Base-by-base conservation (phyloP, 2,888 invertebrate genomes). In the Eristalis tenax region DNA sequence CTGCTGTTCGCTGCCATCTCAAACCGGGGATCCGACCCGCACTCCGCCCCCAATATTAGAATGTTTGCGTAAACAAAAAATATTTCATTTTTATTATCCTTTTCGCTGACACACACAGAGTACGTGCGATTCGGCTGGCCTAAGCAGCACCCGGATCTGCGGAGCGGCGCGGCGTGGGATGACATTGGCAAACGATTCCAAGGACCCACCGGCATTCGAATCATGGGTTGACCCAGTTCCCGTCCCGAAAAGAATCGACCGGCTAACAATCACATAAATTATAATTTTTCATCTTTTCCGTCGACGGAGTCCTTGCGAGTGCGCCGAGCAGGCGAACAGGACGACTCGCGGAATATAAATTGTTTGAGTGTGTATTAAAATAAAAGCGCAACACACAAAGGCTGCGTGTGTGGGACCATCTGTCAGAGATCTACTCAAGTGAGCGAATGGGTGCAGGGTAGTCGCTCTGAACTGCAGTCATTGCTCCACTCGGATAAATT, bases 81-180 rank as follows among this genome's bases (percentile, higher is more conserved):
- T 87, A 87, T 87, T 87, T 87, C 87, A 87, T 87, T 87, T 87
- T 87, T 87, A 87, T 83, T 87, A 83, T 87, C 87, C 87, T 75
- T 87, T 87, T 79, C 76, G 87, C 87, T 87, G 87, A 87, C 87
- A 76, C 87, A 80, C 50, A 50, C 43, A 0, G 70, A 80, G 75
- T 79, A 83, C 87, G 87, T 83, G 87, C 68, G 71, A 71, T 77
- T 75, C 59, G 50, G 38, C 65, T 59, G 18, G 63, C 13, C 23
- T 40, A 22, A 23, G 71, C 40, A 61, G 65, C 66, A 23, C 18
- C 38, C 13, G 59, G n/a, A 40, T 15, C 23, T 13, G 57, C 32
- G 70, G 23, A 10, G 43, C 73, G 68, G 69, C 38, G 61, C 50
- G 23, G 13, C 13, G 59, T 28, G 50, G 50, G 40, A 69, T 78